These are phyloP conservation scores for Pachyrhynchus sulphureomaculatus DNA, from an alignment of 1,140 invertebrate species.

Conservation along the genomic window DNA sequence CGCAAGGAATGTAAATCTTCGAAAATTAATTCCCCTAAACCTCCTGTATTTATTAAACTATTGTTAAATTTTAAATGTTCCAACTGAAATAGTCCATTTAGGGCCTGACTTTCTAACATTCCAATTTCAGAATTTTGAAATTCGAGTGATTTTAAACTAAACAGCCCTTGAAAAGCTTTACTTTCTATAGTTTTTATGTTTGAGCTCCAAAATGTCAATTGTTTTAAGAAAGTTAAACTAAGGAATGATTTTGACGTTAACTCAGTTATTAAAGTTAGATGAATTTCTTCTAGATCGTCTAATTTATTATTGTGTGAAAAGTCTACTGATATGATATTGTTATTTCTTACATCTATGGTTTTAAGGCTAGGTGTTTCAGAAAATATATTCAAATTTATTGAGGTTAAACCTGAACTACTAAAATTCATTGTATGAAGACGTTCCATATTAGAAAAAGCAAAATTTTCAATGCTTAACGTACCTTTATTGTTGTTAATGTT, in stretches of 20 bases:
- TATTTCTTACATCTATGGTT: neutral
- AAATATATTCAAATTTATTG: neutral
- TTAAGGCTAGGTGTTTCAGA: neutral
- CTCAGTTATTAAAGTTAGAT: slow-evolving; percentile 5
- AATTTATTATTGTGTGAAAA: neutral
- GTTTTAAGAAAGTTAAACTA: neutral
- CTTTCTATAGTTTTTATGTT: neutral
- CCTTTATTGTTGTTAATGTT: neutral
- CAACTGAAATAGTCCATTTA: slow-evolving; percentile 9
- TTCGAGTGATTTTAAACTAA: neutral
- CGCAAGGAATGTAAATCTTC: neutral
- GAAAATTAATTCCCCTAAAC: neutral
- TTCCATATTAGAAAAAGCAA: neutral
- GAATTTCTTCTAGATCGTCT: neutral
- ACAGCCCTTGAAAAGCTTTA: slow-evolving; percentile 9
- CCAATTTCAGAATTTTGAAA: neutral
- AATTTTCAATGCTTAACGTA: neutral
- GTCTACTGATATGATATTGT: neutral
- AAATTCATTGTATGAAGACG: neutral
- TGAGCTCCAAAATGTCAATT: slow-evolving; percentile 1
- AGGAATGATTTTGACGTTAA: slow-evolving; percentile 2
- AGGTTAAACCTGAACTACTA: neutral
- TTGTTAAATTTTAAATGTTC: neutral
- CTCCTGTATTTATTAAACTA: neutral
- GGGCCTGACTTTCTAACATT: neutral